These are phyloP conservation scores for Entelurus aequoreus DNA, from an alignment of 2,113 vertebrate species.

Conservation along the genomic window DNA sequence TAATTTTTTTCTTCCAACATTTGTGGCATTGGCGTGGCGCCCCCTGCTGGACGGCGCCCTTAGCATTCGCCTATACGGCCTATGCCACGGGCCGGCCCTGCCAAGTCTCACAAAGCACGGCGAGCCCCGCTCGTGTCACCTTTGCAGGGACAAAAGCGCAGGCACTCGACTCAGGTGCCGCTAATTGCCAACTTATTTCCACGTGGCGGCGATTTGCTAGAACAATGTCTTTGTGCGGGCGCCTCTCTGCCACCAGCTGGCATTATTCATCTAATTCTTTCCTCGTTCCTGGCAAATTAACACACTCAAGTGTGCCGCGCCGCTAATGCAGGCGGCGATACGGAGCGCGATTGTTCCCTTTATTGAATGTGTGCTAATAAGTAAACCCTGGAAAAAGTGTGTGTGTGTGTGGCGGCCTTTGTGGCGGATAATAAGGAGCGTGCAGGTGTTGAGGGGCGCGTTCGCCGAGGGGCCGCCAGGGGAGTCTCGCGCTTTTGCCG, in stretches of 20 bases:
- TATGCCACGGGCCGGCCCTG: too few species aligned
- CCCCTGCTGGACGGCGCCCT: too few species aligned
- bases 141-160: constrained; percentile 8
- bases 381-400: constrained; percentile 55
- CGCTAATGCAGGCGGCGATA: constrained; percentile 53
- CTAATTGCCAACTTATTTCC: constrained; percentile 34
- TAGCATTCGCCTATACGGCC: too few species aligned
- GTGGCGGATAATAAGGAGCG: constrained; percentile 65
- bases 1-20: too few species aligned
- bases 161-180: constrained; percentile 24
- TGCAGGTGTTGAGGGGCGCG: constrained; percentile 58
- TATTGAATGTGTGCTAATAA: constrained; percentile 60
- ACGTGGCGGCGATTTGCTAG: constrained; percentile 25
- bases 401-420: constrained; percentile 57
- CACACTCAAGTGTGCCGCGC: constrained; percentile 56
- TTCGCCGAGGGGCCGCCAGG: constrained; percentile 41
- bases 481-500: constrained; percentile 62
- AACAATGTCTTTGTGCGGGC: constrained; percentile 49
- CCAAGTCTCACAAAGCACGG: background rate
- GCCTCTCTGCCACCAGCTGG: constrained; percentile 55
- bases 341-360: constrained; percentile 53
- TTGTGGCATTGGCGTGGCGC: too few species aligned
- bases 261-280: constrained; percentile 39
- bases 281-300: constrained; percentile 62
- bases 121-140: background rate